Conservation (phyloP, 2,797 vertebrate genomes). For the Macropus fuliginosus region DNA sequence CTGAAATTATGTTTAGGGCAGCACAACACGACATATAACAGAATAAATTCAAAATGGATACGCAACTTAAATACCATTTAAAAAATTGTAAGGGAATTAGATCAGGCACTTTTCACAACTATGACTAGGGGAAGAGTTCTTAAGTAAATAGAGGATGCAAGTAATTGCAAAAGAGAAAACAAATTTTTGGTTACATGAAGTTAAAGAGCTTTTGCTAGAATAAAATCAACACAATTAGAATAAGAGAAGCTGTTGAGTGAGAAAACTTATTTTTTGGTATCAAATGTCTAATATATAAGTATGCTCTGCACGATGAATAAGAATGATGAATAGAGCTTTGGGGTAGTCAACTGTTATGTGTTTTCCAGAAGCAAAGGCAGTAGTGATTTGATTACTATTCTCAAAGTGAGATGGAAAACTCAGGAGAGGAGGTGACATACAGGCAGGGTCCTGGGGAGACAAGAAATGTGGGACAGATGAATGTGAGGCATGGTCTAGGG, state of each 20-base stretch:
- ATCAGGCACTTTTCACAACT: background rate
- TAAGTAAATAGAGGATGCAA: background rate
- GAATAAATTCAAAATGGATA: background rate
- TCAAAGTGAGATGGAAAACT: background rate
- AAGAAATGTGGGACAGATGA: background rate
- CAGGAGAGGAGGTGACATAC: background rate
- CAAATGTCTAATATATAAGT: background rate
- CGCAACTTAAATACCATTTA: background rate
- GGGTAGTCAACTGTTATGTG: background rate
- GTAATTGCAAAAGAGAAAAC: background rate
- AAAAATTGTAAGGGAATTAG: background rate
- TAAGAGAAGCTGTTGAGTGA: background rate
- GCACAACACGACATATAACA: background rate
- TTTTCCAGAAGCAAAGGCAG: background rate
- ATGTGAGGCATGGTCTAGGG: background rate
- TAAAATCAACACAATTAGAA: background rate
- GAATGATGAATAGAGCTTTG: background rate
- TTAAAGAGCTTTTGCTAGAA: background rate
- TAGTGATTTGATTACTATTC: background rate
- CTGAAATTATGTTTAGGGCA: background rate
- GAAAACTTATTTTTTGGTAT: background rate
- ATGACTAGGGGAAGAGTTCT: background rate
- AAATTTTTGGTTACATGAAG: background rate
- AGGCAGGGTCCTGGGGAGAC: background rate
- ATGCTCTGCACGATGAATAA: background rate